Evolutionary conservation across 1,140 invertebrate species (phyloP).

Genomic region (Drosophila equinoxialis): DNA sequence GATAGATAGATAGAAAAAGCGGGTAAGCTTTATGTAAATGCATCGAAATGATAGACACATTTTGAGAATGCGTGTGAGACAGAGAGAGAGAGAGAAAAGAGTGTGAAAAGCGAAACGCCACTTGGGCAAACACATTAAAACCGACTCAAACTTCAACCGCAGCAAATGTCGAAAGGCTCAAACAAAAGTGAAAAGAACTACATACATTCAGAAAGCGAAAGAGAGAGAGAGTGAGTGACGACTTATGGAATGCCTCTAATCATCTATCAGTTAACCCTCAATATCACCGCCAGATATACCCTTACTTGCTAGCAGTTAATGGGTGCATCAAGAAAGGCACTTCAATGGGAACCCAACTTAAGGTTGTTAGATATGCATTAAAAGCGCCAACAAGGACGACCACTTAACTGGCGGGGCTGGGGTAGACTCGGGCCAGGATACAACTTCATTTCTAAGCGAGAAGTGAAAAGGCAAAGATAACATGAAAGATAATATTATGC

Average conservation of each 20-base stretch:
- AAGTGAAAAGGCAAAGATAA: constrained; percentile 79
- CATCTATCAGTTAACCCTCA: too few relatives aligned
- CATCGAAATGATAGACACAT: constrained; percentile 23
- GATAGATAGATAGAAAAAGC: constrained; percentile 62
- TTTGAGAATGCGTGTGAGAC: constrained; percentile 25
- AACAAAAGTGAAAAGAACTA: constrained; percentile 47
- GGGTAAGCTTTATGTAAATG: constrained; percentile 49
- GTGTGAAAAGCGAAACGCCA: constrained; percentile 22
- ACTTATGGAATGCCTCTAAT: too few relatives aligned
- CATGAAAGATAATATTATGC: constrained; percentile 79
- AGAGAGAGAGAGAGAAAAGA: constrained; percentile 21
- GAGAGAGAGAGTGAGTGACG: too few relatives aligned
- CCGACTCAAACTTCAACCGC: constrained; percentile 32
- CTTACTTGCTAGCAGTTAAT: too few relatives aligned
- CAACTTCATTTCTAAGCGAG: constrained; percentile 68
- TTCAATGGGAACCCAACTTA: constrained; percentile 38
- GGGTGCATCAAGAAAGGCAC: neutral
- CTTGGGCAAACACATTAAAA: constrained; percentile 59
- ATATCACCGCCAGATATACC: too few relatives aligned
- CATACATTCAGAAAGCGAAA: constrained; percentile 38
- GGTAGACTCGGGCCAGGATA: constrained; percentile 37
- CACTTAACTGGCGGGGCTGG: constrained; percentile 58
- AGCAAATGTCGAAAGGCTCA: constrained; percentile 38
- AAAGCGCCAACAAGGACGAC: constrained; percentile 47
- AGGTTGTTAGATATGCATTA: constrained; percentile 75